Conservation (phyloP, 2,797 vertebrate species). For the Geotrypetes seraphini region DNA sequence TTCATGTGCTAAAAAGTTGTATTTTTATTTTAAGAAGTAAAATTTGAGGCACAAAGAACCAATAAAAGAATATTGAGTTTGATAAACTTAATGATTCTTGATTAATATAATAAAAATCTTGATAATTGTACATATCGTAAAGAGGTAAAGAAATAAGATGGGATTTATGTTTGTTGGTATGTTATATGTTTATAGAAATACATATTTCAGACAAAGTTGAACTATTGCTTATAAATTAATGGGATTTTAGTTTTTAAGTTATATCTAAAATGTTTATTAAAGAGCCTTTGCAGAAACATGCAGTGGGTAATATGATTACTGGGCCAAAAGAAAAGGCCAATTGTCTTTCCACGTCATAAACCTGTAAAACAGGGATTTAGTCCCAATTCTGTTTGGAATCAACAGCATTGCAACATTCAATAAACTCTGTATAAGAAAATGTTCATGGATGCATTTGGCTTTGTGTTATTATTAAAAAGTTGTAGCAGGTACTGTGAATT, state of each 20-base stretch:
- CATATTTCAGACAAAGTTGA: slow-evolving; percentile 41
- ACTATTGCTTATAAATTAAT: slow-evolving; percentile 41
- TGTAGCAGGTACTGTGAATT: too few relatives aligned
- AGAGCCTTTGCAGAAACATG: slow-evolving; percentile 31
- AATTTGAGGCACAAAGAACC: slow-evolving; percentile 7
- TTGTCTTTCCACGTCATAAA: slow-evolving; percentile 35
- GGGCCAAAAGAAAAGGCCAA: slow-evolving; percentile 20
- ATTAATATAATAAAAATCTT: slow-evolving; percentile 16
- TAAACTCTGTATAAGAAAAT: too few relatives aligned
- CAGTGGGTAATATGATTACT: too few relatives aligned
- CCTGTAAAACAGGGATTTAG: slow-evolving; percentile 22
- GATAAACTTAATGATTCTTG: slow-evolving; percentile 28
- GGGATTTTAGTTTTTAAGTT: slow-evolving; percentile 50
- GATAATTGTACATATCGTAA: slow-evolving; percentile 28
- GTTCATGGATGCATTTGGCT: too few relatives aligned
- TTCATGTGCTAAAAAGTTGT: neutral
- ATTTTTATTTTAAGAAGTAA: slow-evolving; percentile 10
- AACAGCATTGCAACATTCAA: too few relatives aligned
- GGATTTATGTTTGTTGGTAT: slow-evolving; percentile 40
- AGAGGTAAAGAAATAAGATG: slow-evolving; percentile 26
- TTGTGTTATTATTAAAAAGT: too few relatives aligned
- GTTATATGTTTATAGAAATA: slow-evolving; percentile 49
- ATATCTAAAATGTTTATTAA: slow-evolving; percentile 31
- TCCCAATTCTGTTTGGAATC: slow-evolving; percentile 20
- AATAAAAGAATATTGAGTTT: slow-evolving; percentile 5